Conservation (phyloP, 2,888 invertebrate species). For the Lasioglossum lativentre region DNA sequence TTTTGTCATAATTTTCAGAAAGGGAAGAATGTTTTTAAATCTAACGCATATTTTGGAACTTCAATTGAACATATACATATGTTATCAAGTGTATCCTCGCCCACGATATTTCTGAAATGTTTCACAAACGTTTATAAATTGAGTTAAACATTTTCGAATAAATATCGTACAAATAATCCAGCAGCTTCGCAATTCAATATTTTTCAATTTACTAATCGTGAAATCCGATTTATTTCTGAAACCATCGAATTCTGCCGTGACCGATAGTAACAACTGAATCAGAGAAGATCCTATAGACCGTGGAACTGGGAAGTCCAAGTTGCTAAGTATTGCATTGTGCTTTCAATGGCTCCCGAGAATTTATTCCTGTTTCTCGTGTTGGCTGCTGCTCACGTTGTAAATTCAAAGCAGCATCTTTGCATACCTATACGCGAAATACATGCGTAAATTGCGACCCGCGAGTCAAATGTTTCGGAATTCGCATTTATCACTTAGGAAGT, state of each 20-base stretch:
- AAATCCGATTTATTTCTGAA: background rate
- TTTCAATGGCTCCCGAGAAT: conserved; percentile 2
- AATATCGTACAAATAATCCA: background rate
- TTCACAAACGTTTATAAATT: too few relatives aligned
- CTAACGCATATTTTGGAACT: too few relatives aligned
- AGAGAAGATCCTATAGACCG: background rate
- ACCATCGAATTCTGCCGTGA: background rate
- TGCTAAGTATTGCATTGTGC: conserved; percentile 8
- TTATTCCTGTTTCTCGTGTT: conserved; percentile 12
- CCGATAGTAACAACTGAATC: background rate
- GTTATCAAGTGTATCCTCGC: too few relatives aligned
- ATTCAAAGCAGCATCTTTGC: conserved; percentile 34
- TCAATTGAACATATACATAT: too few relatives aligned
- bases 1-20: too few relatives aligned
- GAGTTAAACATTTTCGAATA: too few relatives aligned
- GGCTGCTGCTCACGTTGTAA: background rate
- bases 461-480: conserved; percentile 67
- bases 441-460: conserved; percentile 49
- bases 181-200: background rate
- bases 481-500: conserved; percentile 61
- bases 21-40: too few relatives aligned
- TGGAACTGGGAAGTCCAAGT: conserved; percentile 9
- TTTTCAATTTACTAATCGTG: background rate
- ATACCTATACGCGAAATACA: conserved; percentile 41
- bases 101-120: too few relatives aligned